Percentiles rank a stretch among this genome's conserved stretches.
phyloP scores from a whole-genome alignment of 2,797 vertebrate genomes.

The Danio kyathit region DNA sequence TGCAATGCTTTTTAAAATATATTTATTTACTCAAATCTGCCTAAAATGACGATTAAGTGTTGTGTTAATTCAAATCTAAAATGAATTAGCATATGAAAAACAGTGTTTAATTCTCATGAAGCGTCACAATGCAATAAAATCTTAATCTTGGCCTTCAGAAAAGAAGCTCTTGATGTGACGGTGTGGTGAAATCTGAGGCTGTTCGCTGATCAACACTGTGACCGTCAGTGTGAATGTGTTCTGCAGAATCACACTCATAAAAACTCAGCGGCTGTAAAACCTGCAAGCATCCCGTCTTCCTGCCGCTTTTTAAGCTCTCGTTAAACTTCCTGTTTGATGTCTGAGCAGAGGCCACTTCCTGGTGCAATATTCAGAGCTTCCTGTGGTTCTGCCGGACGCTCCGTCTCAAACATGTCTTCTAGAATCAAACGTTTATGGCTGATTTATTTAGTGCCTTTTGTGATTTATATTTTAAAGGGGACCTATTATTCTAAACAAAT shows the following conservation, averaged over 20 bases:
- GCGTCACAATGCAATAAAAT: background rate
- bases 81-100: background rate
- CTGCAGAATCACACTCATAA: background rate
- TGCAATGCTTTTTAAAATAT: background rate
- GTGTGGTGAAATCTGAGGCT: background rate
- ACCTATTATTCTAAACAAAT: too few species aligned
- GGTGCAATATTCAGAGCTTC: background rate
- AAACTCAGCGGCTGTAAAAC: background rate
- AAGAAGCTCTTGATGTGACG: background rate
- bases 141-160: background rate
- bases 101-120: background rate
- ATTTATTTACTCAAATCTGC: background rate
- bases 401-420: background rate
- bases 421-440: constrained; percentile 61
- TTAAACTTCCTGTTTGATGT: constrained; percentile 29
- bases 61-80: background rate
- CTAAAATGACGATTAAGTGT: too few species aligned
- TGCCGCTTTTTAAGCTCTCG: constrained; percentile 2
- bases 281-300: background rate
- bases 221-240: too few species aligned
- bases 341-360: constrained; percentile 1
- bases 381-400: background rate
- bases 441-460: constrained; percentile 74
- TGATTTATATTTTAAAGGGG: constrained; percentile 61
- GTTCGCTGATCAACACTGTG: background rate